Evolutionary conservation across 2,888 invertebrate genomes (phyloP).

Genomic region (Steinernema scapterisci): DNA sequence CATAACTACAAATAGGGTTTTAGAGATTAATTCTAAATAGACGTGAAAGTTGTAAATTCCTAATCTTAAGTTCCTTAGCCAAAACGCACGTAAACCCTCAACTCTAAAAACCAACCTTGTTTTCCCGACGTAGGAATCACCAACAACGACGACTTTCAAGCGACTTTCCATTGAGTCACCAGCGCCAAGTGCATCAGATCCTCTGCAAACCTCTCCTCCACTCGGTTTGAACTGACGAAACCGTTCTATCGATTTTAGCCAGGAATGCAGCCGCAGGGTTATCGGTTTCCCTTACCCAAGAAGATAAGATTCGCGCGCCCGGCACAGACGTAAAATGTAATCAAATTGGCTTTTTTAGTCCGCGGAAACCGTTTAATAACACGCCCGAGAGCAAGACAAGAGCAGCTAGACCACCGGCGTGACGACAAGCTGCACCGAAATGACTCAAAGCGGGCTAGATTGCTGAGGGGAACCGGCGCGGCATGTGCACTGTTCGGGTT

Average conservation of each 20-base stretch:
- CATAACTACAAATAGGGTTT: too few species aligned
- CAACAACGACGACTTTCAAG: constrained; percentile 88
- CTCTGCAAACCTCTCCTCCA: not conserved
- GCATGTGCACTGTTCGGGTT: constrained; percentile 12
- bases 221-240: too few species aligned
- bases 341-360: not conserved
- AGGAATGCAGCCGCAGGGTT: not conserved
- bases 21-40: too few species aligned
- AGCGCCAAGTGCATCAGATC: constrained; percentile 1
- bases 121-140: constrained; percentile 90
- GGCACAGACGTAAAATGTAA: not conserved
- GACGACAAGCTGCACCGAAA: not conserved
- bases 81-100: too few species aligned
- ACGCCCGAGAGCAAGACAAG: too few species aligned
- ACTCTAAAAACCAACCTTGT: constrained; percentile 75
- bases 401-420: not conserved
- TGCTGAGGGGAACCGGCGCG: not conserved
- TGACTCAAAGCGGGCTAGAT: constrained; percentile 1
- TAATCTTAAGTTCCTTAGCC: too few species aligned
- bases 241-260: too few species aligned
- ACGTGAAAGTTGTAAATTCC: too few species aligned
- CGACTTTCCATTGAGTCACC: constrained; percentile 50
- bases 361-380: too few species aligned
- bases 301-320: not conserved
- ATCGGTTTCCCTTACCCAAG: not conserved